A percentile compares a stretch with the other conserved stretches of the same genome.
phyloP scores from a whole-genome alignment of 1,140 invertebrate genomes.

The Procambarus virginalis region DNA sequence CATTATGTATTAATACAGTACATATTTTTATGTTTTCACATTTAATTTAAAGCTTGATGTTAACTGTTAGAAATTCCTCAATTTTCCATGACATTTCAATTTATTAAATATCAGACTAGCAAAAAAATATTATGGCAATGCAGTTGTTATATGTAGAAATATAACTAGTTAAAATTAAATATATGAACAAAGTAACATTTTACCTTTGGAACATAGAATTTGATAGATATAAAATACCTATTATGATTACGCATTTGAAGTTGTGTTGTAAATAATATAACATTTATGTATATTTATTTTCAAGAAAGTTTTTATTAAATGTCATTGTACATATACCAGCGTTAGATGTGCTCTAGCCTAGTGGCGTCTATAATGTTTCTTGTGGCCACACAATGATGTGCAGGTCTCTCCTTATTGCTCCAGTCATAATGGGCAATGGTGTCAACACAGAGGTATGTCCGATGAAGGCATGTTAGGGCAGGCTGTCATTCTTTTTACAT shows the following conservation, averaged over 20 bases:
- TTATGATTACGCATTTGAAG: conserved; percentile 16
- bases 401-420: conserved; percentile 22
- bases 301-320: conserved; percentile 18
- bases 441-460: conserved; percentile 30
- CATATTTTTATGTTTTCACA: background rate
- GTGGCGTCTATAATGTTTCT: conserved; percentile 23
- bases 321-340: conserved; percentile 39
- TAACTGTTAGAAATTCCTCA: background rate
- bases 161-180: conserved; percentile 4
- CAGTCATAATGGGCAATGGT: conserved; percentile 11
- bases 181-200: background rate
- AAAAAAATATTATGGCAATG: background rate
- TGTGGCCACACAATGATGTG: conserved; percentile 24
- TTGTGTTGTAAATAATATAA: conserved; percentile 43
- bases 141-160: conserved; percentile 3
- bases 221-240: conserved; percentile 6
- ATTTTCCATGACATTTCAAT: background rate
- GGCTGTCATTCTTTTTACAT: conserved; percentile 6
- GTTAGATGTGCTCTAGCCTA: conserved; percentile 49
- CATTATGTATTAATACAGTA: background rate
- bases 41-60: conserved; percentile 8
- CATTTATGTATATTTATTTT: conserved; percentile 36
- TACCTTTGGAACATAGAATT: background rate
- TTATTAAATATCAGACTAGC: background rate
- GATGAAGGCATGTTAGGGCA: conserved; percentile 27